Evolutionary conservation across 2,888 invertebrate genomes (phyloP), one percentile per base, ranked within the genome.

Genomic region (Diaphora mendica): DNA sequence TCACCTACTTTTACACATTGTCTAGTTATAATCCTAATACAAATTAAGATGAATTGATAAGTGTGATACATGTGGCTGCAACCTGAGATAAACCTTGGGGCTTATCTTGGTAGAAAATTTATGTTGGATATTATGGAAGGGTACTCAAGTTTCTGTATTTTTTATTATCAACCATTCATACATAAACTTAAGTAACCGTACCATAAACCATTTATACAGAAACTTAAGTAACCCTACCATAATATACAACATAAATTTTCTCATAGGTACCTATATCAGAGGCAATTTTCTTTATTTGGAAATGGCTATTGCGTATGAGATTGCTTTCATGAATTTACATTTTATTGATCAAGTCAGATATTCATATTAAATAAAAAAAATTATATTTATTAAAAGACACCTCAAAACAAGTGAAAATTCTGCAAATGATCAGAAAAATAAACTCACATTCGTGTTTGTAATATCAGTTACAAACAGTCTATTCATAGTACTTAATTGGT

Each of bases 21-120:
- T 30, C 7, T 62, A 30, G 62, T 30, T 30, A 30, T 7, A 62
- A 30, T 62, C 62, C 17, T 13, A 30, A 30, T 35, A 35, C 17
- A 69, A 55, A 17, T 69, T 39, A 67, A 75, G 78, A 77, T 77
- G 26, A 77, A 84, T 79, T 80, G 83, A 84, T 84, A 84, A 82
- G 74, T 77, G 81, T 75, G 79, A 51, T 74, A 62, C 26, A 72
- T 73, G 72, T 62, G 17, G 59, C 64, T 71, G 74, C 74, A 79
- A 79, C 76, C 70, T 76, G 69, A 76, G 79, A 84, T 84, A 79
- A 51, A 79, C 77, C 73, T 81, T 76, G 70, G 65, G 74, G 75
- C 69, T 80, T 84, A 84, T 82, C 82, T 78, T 71, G 73, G 59
- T n/a, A n/a, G n/a, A n/a, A n/a, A n/a, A n/a, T n/a, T n/a, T n/a